Base-by-base conservation (phyloP, 2,888 invertebrate species). In the Drepana falcataria region DNA sequence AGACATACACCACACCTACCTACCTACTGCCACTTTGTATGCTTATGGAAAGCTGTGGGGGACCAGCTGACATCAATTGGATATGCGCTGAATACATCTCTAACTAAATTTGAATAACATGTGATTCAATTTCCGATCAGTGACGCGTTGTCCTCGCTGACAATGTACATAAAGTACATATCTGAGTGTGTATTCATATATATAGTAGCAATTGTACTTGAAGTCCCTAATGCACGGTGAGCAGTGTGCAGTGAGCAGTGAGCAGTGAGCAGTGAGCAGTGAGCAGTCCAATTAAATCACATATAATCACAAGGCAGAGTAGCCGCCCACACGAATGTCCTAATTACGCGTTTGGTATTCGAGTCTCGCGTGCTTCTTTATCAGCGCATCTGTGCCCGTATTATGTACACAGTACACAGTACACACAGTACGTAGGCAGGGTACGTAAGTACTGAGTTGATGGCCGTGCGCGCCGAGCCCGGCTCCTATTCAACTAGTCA, bases 401-500 rank as follows among this genome's bases (percentile, higher is more conserved):
- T n/a, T 3, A 40, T 51, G 51, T 51, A 41, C 51, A 48, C 33
- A 33, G 51, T 33, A 33, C n/a, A n/a, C n/a, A n/a, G n/a, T n/a
- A n/a, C n/a, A n/a, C n/a, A n/a, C n/a, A n/a, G n/a, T n/a, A n/a
- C n/a, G n/a, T n/a, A n/a, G n/a, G n/a, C n/a, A n/a, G n/a, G 40
- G 33, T 51, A 51, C 41, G 41, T 51, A 51, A 51, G 40, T 41
- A 51, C 33, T 51, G 41, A 51, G 40, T 51, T 51, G 51, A 51
- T 51, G 51, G 52, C 56, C 57, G 58, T 55, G 53, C 60, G 48
- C 52, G 35, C 51, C 35, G 44, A 55, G 59, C 55, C 57, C 62
- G 57, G 55, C 64, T 64, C 60, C 74, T 69, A 78, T 74, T 76
- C 68, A 73, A 78, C 77, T 73, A 79, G 74, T 70, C 68, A 76